phyloP scores from a whole-genome alignment of 1,140 invertebrate genomes.

The Drosophila lacertosa region DNA sequence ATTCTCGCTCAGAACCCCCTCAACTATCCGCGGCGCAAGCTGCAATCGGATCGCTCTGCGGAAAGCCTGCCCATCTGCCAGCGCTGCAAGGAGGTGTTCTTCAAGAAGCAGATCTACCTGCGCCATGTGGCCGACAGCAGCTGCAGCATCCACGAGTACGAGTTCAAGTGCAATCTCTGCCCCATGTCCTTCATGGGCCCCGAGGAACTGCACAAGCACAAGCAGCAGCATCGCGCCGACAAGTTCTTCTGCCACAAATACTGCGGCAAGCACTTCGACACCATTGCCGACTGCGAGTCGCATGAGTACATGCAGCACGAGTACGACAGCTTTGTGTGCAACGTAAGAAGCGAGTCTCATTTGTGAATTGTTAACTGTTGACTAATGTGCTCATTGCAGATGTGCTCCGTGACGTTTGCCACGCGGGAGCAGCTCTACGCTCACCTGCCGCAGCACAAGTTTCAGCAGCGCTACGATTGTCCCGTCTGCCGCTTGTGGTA shows the following conservation, averaged over 20 bases:
- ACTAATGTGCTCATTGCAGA: conserved; percentile 45
- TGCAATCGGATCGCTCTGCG: conserved; percentile 62
- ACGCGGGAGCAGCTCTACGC: conserved; percentile 68
- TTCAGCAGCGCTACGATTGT: conserved; percentile 76
- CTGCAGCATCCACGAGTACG: conserved; percentile 76
- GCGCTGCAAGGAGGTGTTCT: conserved; percentile 81
- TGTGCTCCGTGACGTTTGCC: conserved; percentile 69
- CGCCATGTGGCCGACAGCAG: conserved; percentile 72
- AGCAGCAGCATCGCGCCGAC: conserved; percentile 66
- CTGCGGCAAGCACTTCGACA: conserved; percentile 75
- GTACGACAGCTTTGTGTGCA: conserved; percentile 78
- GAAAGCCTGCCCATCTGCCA: conserved; percentile 74
- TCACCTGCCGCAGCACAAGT: conserved; percentile 74
- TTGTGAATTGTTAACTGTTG: neutral
- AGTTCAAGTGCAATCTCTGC: conserved; percentile 77
- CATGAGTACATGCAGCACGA: conserved; percentile 82
- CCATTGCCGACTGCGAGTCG: conserved; percentile 71
- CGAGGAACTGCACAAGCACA: conserved; percentile 71
- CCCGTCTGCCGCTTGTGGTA: conserved; percentile 79
- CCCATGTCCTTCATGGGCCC: conserved; percentile 77
- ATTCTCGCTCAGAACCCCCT: conserved; percentile 47
- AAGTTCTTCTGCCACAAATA: conserved; percentile 81
- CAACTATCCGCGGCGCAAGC: conserved; percentile 70
- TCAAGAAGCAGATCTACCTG: conserved; percentile 73
- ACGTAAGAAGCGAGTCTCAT: conserved; percentile 49